These are phyloP conservation scores for Cyprinus carpio DNA, from an alignment of 2,113 vertebrate species.

Conservation along the genomic window DNA sequence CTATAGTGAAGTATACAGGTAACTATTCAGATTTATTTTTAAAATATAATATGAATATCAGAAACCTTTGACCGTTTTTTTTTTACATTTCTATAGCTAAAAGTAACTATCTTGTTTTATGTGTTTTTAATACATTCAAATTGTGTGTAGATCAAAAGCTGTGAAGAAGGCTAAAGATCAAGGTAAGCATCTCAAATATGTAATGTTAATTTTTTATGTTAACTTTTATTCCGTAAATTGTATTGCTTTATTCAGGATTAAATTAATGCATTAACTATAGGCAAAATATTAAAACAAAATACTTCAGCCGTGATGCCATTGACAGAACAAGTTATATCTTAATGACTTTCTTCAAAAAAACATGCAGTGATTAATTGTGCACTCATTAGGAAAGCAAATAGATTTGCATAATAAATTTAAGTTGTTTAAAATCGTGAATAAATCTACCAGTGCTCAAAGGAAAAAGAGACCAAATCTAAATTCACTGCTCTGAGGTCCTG, in stretches of 20 bases:
- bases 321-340: background rate
- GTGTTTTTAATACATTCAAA: background rate
- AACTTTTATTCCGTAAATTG: background rate
- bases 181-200: background rate
- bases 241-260: background rate
- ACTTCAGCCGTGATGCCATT: background rate
- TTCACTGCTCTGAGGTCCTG: background rate
- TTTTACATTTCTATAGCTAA: background rate
- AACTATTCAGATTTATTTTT: too few species aligned
- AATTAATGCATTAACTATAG: background rate
- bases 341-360: background rate
- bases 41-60: background rate
- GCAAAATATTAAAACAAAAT: background rate
- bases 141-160: too few species aligned
- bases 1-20: too few species aligned
- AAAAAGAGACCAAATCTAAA: constrained; percentile 21
- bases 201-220: background rate
- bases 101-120: background rate
- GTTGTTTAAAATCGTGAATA: background rate
- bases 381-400: background rate
- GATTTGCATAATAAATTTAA: background rate
- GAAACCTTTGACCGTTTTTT: background rate
- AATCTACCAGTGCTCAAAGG: background rate
- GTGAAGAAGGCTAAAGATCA: background rate
- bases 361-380: background rate